These are phyloP conservation scores for Babylonia areolata DNA, from an alignment of 1,140 invertebrate genomes.

Conservation along the genomic window DNA sequence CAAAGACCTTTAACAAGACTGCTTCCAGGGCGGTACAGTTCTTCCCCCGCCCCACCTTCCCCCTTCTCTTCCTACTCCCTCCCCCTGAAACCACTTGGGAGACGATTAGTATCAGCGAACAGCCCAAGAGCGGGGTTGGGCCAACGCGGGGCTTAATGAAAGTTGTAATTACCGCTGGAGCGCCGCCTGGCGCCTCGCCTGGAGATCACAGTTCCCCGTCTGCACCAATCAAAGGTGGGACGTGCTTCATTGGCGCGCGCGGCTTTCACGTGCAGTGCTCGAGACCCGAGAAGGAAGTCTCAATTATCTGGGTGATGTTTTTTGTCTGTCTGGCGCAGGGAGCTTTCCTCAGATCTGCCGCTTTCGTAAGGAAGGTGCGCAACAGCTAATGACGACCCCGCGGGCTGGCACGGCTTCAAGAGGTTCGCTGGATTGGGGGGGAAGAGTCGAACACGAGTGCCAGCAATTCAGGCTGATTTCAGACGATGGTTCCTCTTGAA, in stretches of 20 bases:
- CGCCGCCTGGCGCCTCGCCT: neutral
- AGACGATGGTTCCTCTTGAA: neutral
- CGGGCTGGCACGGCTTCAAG: constrained; percentile 7
- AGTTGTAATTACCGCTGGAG: constrained; percentile 20
- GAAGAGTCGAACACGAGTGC: neutral
- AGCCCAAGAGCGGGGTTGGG: neutral
- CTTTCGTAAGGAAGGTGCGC: neutral
- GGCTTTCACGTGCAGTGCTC: neutral
- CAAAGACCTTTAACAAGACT: too few relatives aligned
- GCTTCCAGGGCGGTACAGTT: too few relatives aligned
- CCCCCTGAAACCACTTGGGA: too few relatives aligned
- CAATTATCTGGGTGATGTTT: neutral
- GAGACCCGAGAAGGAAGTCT: neutral
- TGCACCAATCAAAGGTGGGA: neutral
- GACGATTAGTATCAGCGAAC: neutral
- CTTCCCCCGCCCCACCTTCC: too few relatives aligned
- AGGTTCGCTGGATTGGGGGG: neutral
- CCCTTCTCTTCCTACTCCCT: too few relatives aligned
- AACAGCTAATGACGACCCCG: neutral
- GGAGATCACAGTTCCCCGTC: neutral
- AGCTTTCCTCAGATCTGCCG: neutral
- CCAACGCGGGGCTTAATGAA: neutral
- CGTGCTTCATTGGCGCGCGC: neutral
- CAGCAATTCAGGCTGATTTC: neutral
- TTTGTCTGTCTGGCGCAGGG: neutral